Percentiles rank a stretch among this genome's conserved stretches.
Conservation (phyloP, 2,888 invertebrate species). For the Stenodera caucasica region DNA sequence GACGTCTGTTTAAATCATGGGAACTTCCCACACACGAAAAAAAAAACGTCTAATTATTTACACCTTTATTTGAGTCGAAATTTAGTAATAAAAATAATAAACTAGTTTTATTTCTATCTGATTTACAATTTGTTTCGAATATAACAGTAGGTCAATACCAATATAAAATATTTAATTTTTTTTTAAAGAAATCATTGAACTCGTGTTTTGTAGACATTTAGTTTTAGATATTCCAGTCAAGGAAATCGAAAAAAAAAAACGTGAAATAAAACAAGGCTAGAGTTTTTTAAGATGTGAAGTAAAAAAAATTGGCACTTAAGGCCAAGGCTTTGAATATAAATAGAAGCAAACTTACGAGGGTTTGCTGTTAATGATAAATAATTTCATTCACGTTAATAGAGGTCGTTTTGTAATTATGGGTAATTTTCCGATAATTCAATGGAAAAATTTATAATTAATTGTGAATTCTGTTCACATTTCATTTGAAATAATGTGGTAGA, state of each 20-base stretch:
- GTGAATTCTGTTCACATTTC: neutral
- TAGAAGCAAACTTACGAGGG: neutral
- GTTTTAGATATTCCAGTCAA: constrained; percentile 1
- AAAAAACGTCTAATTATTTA: no score
- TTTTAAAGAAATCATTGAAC: constrained; percentile 14
- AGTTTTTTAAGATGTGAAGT: neutral
- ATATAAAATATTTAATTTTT: no score
- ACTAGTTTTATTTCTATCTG: no score
- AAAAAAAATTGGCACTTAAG: constrained; percentile 3
- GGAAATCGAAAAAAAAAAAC: neutral
- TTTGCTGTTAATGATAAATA: neutral
- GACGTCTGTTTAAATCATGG: no score
- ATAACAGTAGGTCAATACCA: constrained; percentile 10
- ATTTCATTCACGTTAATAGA: no score
- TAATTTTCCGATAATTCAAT: neutral
- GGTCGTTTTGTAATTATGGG: neutral
- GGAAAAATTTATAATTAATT: constrained; percentile 6
- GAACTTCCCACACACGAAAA: no score
- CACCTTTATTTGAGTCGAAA: no score
- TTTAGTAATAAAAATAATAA: no score
- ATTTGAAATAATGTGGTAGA: no score
- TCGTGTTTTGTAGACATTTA: neutral
- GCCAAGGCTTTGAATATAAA: neutral
- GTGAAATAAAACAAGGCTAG: constrained; percentile 7
- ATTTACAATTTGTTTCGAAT: no score